A percentile compares a stretch with the other conserved stretches of the same genome.
Evolutionary conservation across 1,140 invertebrate species (phyloP).

Genomic region (Sycobia sp.): DNA sequence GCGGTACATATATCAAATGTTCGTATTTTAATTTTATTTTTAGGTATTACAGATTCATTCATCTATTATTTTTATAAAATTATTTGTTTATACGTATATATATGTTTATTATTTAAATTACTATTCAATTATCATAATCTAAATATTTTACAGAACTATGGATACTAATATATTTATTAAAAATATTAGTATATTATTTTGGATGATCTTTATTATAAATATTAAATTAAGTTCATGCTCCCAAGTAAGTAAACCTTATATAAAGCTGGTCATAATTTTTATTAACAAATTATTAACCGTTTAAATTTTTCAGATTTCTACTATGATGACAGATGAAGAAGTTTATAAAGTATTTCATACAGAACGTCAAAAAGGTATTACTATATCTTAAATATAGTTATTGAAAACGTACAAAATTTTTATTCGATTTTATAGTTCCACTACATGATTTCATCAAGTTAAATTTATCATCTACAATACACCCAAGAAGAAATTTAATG

Average conservation of each 20-base stretch:
- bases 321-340: slow-evolving; percentile 26
- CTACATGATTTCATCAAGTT: slow-evolving; percentile 15
- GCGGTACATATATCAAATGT: not conserved
- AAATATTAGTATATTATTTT: not conserved
- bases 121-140: too few species aligned
- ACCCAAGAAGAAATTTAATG: slow-evolving; percentile 3
- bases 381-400: not conserved
- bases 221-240: not conserved
- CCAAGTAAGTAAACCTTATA: not conserved
- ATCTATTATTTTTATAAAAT: not conserved
- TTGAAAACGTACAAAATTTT: not conserved
- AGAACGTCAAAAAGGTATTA: slow-evolving; percentile 8
- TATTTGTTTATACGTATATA: not conserved
- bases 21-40: not conserved
- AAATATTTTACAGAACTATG: not conserved
- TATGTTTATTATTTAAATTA: not conserved
- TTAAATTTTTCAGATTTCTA: slow-evolving; percentile 9
- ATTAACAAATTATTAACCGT: not conserved
- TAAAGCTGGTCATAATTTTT: not conserved
- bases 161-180: not conserved
- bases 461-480: not conserved
- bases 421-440: slow-evolving; percentile 7
- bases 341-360: slow-evolving; percentile 10
- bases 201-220: not conserved
- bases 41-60: not conserved